Base-by-base conservation (phyloP, 2,888 invertebrate genomes). In the Campopleginae sp. region DNA sequence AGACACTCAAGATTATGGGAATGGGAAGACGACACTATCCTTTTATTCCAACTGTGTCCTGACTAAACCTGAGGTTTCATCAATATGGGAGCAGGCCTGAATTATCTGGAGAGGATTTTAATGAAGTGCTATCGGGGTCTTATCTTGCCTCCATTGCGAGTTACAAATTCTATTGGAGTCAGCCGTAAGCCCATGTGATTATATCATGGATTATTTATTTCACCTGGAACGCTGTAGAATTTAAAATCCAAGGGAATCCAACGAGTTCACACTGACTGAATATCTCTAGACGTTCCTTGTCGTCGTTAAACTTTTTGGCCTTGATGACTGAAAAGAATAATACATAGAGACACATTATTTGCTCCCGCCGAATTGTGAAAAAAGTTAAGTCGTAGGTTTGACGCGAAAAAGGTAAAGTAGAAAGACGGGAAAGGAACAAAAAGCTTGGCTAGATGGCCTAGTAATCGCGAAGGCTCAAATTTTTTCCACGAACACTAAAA, bases 281-380 rank as follows among this genome's bases (percentile, higher is more conserved):
- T 14, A 27, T 23, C 8, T 14, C 8, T 51, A 10, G 2, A 51
- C 19, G 1, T 51, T 51, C 17, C 10, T 51, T 27, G 4, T 42
- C 58, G 33, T 58, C 48, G 31, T 6, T 19, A 42, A 80, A 75
- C 27, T 23, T 33, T 23, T 17, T 12, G 54, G n/a, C 19, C 6
- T 68, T 58, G 31, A 51, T 58, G 27, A 23, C 44, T 19, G 58
- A 66, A 66, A 38, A 68, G 48, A 68, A 68, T n/a, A 46, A 54
- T 31, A 58, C 17, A 84, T 68, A 63, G 84, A 27, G 54, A n/a
- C n/a, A n/a, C n/a, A n/a, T 68, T 74, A 84, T 84, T 78, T 78
- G 74, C 77, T 27, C 23, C 12, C 17, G 63, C 68, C 31, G 68
- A 81, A 80, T 68, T 51, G 61, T 51, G 27, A 65, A 51, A 51